Evolutionary conservation across 2,888 invertebrate genomes (phyloP).

Genomic region (Archaeoteleia sp.): DNA sequence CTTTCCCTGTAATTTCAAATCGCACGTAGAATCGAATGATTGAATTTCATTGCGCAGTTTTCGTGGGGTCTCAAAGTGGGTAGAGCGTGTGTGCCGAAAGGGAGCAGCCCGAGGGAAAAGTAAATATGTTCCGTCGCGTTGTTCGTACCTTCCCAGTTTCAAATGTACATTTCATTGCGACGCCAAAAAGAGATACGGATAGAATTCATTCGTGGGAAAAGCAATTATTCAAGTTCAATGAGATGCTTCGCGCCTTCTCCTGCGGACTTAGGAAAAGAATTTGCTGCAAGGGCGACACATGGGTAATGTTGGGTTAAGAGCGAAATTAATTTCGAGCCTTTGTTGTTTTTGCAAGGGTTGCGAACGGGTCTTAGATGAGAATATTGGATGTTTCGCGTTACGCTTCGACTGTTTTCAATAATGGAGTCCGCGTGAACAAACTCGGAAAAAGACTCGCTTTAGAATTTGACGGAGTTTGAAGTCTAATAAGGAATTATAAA

Average conservation of each 20-base stretch:
- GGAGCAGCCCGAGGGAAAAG: constrained; percentile 26
- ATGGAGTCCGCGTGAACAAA: too few species aligned
- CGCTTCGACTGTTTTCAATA: too few species aligned
- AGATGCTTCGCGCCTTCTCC: constrained; percentile 14
- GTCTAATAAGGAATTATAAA: too few species aligned
- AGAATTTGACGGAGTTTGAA: too few species aligned
- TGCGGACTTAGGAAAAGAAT: too few species aligned
- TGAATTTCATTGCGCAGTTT: constrained; percentile 40
- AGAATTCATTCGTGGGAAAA: constrained; percentile 24
- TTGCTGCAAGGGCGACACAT: too few species aligned
- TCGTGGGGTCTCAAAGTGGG: constrained; percentile 26
- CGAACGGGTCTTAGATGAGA: constrained; percentile 28
- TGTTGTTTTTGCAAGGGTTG: constrained; percentile 19
- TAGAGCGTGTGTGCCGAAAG: constrained; percentile 2
- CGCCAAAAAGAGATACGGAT: constrained; percentile 18
- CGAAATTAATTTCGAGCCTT: too few species aligned
- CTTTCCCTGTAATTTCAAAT: constrained; percentile 53
- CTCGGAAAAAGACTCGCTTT: too few species aligned
- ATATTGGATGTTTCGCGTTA: too few species aligned
- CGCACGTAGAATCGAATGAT: constrained; percentile 29
- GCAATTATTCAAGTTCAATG: constrained; percentile 39
- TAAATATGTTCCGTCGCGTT: constrained; percentile 34
- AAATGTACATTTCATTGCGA: constrained; percentile 20
- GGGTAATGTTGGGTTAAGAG: too few species aligned
- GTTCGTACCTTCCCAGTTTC: constrained; percentile 25